Conservation (phyloP, 1,140 invertebrate species). For the Drosophila albomicans region DNA sequence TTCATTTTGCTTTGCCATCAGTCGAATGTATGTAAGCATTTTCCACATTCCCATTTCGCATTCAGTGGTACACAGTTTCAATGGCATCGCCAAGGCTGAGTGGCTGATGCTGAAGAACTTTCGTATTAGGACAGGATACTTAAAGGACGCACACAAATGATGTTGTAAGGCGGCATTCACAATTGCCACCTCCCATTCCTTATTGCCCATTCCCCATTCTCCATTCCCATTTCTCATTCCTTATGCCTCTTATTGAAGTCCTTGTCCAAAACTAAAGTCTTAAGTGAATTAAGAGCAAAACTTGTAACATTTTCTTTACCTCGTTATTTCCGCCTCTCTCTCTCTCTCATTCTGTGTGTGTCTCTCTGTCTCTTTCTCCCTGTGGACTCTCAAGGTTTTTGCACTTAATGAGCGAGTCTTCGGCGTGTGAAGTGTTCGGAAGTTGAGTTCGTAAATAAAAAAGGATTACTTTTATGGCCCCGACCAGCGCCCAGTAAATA, state of each 20-base stretch:
- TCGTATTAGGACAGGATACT: slow-evolving; percentile 77
- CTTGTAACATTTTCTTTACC: slow-evolving; percentile 75
- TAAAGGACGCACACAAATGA: slow-evolving; percentile 65
- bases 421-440: slow-evolving; percentile 58
- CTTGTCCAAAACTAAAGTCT: slow-evolving; percentile 65
- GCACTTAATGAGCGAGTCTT: slow-evolving; percentile 68
- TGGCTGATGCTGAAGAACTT: slow-evolving; percentile 57
- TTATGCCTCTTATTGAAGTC: neutral
- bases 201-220: neutral
- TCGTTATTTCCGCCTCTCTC: slow-evolving; percentile 22
- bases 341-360: neutral
- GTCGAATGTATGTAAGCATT: neutral
- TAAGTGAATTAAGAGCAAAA: slow-evolving; percentile 81
- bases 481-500: slow-evolving; percentile 33
- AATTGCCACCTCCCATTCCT: neutral
- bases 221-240: neutral
- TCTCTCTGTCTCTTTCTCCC: slow-evolving; percentile 9
- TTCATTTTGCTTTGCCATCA: neutral
- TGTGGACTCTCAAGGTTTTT: slow-evolving; percentile 60
- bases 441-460: slow-evolving; percentile 74
- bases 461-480: slow-evolving; percentile 73
- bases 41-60: slow-evolving; percentile 27
- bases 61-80: slow-evolving; percentile 64
- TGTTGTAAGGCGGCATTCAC: slow-evolving; percentile 53
- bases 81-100: slow-evolving; percentile 60